Percentiles rank a stretch among this genome's conserved stretches.
Evolutionary conservation across 2,888 invertebrate species (phyloP).

Genomic region (Lasiommata megera): DNA sequence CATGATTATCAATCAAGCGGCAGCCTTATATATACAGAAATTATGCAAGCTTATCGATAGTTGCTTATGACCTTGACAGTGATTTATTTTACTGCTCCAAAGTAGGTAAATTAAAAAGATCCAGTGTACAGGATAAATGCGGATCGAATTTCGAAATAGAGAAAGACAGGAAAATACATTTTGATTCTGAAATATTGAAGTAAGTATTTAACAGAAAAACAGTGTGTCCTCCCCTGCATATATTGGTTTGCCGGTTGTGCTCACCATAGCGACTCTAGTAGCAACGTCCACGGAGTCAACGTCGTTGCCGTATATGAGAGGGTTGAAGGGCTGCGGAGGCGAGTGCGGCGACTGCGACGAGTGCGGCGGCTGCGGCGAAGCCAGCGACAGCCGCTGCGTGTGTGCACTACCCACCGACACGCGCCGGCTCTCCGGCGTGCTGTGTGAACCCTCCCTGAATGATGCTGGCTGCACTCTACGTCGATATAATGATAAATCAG

Average conservation of each 20-base stretch:
- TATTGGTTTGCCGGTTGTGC: slow-evolving; percentile 21
- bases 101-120: too few species aligned
- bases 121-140: too few species aligned
- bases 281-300: slow-evolving; percentile 99
- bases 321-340: slow-evolving; percentile 85
- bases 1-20: too few species aligned
- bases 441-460: slow-evolving; percentile 56
- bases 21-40: too few species aligned
- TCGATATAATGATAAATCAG: neutral
- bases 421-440: slow-evolving; percentile 68
- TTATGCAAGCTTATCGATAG: too few species aligned
- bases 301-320: slow-evolving; percentile 95
- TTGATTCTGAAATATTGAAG: too few species aligned
- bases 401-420: slow-evolving; percentile 55
- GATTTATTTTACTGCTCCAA: too few species aligned
- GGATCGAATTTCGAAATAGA: too few species aligned
- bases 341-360: slow-evolving; percentile 38
- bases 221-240: too few species aligned
- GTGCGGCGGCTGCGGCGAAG: slow-evolving; percentile 45
- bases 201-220: too few species aligned
- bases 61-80: too few species aligned
- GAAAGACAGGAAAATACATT: too few species aligned
- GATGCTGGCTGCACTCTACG: slow-evolving; percentile 61
- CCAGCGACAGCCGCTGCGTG: slow-evolving; percentile 37
- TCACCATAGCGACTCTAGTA: slow-evolving; percentile 97